Evolutionary conservation across 2,888 invertebrate species (phyloP).

Genomic region (Caenorhabditis sp.): DNA sequence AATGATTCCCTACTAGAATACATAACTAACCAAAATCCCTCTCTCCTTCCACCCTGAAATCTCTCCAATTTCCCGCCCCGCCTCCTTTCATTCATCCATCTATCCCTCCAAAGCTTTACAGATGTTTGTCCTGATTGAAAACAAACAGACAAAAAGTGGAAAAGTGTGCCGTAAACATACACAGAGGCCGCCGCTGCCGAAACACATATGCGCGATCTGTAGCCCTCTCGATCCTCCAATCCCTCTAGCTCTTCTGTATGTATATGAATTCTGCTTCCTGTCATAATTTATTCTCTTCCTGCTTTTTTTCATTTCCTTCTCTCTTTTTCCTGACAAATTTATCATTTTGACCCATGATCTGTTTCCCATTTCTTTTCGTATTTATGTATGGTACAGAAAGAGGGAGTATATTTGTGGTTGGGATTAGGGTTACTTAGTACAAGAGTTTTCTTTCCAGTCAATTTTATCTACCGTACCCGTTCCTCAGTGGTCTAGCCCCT

Average conservation of each 20-base stretch:
- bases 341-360: conserved; percentile 42
- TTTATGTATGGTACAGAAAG: too few species aligned
- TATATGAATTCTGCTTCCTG: conserved; percentile 34
- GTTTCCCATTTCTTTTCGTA: conserved; percentile 19
- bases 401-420: neutral
- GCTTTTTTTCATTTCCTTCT: conserved; percentile 9
- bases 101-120: conserved; percentile 42
- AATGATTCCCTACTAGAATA: conserved; percentile 1
- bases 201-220: conserved; percentile 49
- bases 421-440: neutral
- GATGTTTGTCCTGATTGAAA: conserved; percentile 60
- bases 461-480: too few species aligned
- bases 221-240: conserved; percentile 12
- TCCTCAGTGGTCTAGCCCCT: too few species aligned
- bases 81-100: conserved; percentile 2
- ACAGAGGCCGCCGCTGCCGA: conserved; percentile 57
- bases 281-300: conserved; percentile 51
- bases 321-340: conserved; percentile 20
- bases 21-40: too few species aligned
- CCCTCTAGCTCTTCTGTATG: neutral
- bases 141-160: conserved; percentile 57
- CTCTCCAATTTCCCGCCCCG: neutral
- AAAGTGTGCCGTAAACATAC: conserved; percentile 52
- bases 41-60: neutral
- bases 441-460: neutral